These are phyloP conservation scores for Glyptemys insculpta DNA, from an alignment of 2,797 vertebrate genomes.

Conservation along the genomic window DNA sequence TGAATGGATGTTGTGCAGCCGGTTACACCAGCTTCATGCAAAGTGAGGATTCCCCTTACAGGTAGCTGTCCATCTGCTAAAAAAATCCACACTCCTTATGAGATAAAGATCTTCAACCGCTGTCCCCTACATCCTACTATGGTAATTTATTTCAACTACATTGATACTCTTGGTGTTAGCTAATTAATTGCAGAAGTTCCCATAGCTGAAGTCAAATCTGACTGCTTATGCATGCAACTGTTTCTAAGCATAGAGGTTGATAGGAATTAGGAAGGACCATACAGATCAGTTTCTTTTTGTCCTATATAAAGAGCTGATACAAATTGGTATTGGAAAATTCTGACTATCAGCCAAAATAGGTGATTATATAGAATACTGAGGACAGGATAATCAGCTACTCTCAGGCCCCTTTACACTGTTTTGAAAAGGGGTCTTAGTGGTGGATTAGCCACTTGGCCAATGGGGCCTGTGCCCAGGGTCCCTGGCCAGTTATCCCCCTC, in stretches of 20 bases:
- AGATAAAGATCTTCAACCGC: slow-evolving; percentile 36
- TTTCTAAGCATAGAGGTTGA: neutral
- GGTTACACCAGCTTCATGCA: neutral
- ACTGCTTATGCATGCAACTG: neutral
- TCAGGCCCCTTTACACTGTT: no score
- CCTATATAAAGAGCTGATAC: no score
- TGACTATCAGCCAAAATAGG: no score
- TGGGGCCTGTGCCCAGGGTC: no score
- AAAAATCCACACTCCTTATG: neutral
- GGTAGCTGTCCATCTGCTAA: neutral
- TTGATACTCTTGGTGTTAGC: neutral
- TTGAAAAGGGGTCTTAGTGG: no score
- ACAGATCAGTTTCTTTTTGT: no score
- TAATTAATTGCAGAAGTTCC: neutral
- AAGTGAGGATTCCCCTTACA: neutral
- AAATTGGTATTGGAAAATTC: no score
- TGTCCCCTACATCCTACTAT: slow-evolving; percentile 22
- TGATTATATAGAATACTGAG: no score
- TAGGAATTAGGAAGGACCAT: neutral
- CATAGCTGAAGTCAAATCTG: neutral
- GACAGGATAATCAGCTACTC: no score
- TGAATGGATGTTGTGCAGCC: neutral
- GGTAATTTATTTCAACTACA: slow-evolving; percentile 11
- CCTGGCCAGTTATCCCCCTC: no score
- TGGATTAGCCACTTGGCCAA: no score